Evolutionary conservation across 2,888 invertebrate species (phyloP), one percentile per base, ranked within the genome.

Genomic region (Heliconius sara): DNA sequence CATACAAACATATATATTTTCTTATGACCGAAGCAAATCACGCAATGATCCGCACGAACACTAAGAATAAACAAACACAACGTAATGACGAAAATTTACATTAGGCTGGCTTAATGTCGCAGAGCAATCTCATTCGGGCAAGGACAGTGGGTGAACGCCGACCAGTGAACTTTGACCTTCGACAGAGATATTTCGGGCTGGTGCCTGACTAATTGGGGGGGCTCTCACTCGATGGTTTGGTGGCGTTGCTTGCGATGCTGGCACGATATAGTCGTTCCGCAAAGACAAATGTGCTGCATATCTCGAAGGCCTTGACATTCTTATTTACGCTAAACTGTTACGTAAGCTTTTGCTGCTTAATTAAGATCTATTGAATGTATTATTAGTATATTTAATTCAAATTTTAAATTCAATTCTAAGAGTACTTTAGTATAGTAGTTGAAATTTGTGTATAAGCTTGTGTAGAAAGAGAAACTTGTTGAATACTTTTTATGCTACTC

Each of bases 51-150:
- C 83, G 83, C 83, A 86, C 84, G 81, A 85, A 85, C 82, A 82
- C 87, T 84, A 85, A 87, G 88, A 89, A 91, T 91, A 90, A 91
- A 91, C 91, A 93, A 89, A 90, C 89, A 88, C 84, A 86, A 86
- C 86, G 87, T 90, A 91, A 92, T 91, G 90, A 90, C 89, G 91
- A 91, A 93, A 93, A 94, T 94, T 93, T 94, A 94, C 93, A 94
- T 94, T 91, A 91, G 91, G 90, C 88, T 86, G 90, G 93, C 91
- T 92, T 94, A 95, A 95, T 94, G 93, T 94, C 92, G 92, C 92
- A 91, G 88, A 88, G 92, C 93, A 93, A 94, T 94, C 93, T 94
- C 93, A 92, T 94, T 94, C 89, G 89, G 87, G 87, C 87, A 87
- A 91, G 93, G 92, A 92, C 92, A 90, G 91, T 87, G 89, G 87